Evolutionary conservation across 2,888 invertebrate species (phyloP), one percentile per base, ranked within the genome.

Genomic region (Tipula vernalis): DNA sequence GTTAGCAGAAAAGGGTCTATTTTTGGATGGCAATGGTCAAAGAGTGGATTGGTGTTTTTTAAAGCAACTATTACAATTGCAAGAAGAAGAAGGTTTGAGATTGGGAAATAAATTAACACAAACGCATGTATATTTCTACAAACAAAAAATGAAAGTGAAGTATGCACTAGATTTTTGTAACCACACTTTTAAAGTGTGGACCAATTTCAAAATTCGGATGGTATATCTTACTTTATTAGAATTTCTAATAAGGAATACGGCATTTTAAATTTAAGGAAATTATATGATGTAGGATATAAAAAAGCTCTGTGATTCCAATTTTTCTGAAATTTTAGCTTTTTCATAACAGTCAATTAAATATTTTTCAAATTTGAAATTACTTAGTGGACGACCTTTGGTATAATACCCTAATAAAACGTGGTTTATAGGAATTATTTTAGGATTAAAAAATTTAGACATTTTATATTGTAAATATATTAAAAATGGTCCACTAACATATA

Each of bases 221-320:
- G 88, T 6, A 89, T 89, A 15, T 86, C 88, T 36, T 42, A 87
- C 51, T n/a, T n/a, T n/a, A n/a, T n/a, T n/a, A n/a, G n/a, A n/a
- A n/a, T n/a, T n/a, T n/a, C n/a, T n/a, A n/a, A 89, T 87, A 86
- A 87, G 86, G 28, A 88, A 0, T 89, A 89, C 87, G 89, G 89
- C 87, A 87, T 89, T 36, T 87, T 89, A 5, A 89, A 89, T 87
- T 88, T 88, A 15, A 88, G 88, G 87, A 87, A 88, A 87, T 71
- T 88, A 4, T 71, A 71, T 10, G 71, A 71, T 71, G 71, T 10
- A 2, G 71, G 71, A 3, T 71, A 71, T 18, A 71, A 71, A 71
- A 71, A 15, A 71, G 71, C 71, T 6, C 71, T 71, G 71, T 71
- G 3, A 71, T 71, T 71, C 36, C 83, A 88, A 83, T 44, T 86